Evolutionary conservation across 2,888 invertebrate genomes (phyloP), one percentile per base, ranked within the genome.

Genomic region (Melieria picta): DNA sequence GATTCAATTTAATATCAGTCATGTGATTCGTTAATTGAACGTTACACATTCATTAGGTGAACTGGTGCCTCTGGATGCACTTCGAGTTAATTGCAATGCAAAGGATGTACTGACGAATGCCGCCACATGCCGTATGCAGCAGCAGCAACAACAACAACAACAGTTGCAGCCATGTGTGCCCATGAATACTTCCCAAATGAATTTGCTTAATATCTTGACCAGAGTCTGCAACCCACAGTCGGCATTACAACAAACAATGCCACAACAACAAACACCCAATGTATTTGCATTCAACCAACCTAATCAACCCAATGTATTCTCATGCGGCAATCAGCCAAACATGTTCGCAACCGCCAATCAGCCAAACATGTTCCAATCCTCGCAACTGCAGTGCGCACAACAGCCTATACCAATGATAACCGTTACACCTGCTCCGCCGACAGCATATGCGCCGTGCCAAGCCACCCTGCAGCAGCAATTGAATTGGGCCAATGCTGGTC

Each of bases 391-490:
- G 16, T 52, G 7, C 5, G 45, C 42, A 7, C 75, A 56, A 10
- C 74, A 74, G 7, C 10, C 65, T 1, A n/a, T 72, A 3, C 69
- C 68, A 57, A 46, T 30, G 5, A 72, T 78, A 60, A 64, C 76
- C 13, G 16, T 66, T 60, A 11, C 68, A 56, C 50, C 65, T 50
- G 11, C 58, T 11, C 43, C 62, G 52, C 50, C 13, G 13, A 16
- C 57, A 16, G 42, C 61, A 47, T 10, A 50, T 42, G 5, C 45
- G n/a, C 43, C 64, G 30, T 71, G 65, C 6, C 65, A 72, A 7
- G 78, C 80, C 10, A 74, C 79, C 9, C 62, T 80, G n/a, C 71
- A 75, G 30, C 79, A 81, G 48, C 79, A 80, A 73, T 47, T 83
- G 47, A 71, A 76, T n/a, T 84, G 85, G 83, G 73, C 79, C 4